These are phyloP conservation scores for Papilio polytes DNA, from an alignment of 1,140 invertebrate species.

Conservation along the genomic window DNA sequence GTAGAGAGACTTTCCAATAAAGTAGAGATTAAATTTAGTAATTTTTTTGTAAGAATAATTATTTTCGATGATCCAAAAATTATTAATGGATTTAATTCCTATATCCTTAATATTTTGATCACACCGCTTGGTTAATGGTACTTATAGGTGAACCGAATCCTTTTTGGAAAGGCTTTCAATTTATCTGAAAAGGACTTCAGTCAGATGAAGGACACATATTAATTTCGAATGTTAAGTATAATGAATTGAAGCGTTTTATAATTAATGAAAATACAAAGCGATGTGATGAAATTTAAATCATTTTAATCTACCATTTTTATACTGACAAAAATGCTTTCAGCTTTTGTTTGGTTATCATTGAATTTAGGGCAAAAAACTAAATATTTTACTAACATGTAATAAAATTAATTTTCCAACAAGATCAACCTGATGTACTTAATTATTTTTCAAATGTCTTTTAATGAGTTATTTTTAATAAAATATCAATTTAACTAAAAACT, in stretches of 20 bases:
- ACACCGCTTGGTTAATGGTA: background rate
- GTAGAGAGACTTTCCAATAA: background rate
- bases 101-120: background rate
- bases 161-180: conserved; percentile 18
- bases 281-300: no score
- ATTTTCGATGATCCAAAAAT: background rate
- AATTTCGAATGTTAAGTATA: background rate
- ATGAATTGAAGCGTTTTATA: background rate
- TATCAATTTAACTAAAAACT: background rate
- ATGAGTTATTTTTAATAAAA: no score
- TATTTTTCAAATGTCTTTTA: no score
- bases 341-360: no score
- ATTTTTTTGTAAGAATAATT: no score
- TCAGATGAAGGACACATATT: background rate
- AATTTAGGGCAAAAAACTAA: no score
- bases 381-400: no score
- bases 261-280: background rate
- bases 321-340: background rate
- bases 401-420: no score
- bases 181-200: background rate
- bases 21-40: background rate
- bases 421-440: no score
- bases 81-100: background rate
- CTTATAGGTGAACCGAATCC: background rate
- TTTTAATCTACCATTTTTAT: no score